These are phyloP conservation scores for Indicator indicator DNA, from an alignment of 2,113 vertebrate genomes.

Conservation along the genomic window DNA sequence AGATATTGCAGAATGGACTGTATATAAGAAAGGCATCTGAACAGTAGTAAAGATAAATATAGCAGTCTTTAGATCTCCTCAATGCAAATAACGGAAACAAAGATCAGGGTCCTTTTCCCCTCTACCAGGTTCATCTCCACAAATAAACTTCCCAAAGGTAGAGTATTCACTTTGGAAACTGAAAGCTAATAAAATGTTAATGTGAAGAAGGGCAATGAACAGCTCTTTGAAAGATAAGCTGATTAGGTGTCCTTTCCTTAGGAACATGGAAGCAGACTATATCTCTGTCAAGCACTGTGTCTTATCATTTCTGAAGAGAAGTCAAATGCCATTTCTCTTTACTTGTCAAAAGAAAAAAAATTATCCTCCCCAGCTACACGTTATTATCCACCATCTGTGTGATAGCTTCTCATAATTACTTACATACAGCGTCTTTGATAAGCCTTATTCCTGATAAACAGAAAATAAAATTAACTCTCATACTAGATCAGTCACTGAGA, in stretches of 20 bases:
- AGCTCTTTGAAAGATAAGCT: conserved; percentile 21
- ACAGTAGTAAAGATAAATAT: not conserved
- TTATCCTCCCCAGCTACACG: conserved; percentile 65
- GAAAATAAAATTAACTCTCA: conserved; percentile 81
- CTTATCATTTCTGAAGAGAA: conserved; percentile 64
- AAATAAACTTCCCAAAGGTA: not conserved
- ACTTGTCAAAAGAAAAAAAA: conserved; percentile 73
- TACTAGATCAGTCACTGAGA: conserved; percentile 66
- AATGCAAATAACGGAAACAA: not conserved
- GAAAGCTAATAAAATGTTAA: conserved; percentile 34
- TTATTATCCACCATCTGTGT: conserved; percentile 77
- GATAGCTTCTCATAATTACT: conserved; percentile 75
- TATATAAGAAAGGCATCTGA: not conserved
- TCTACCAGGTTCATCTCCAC: not conserved
- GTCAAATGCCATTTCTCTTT: conserved; percentile 73
- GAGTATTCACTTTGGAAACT: not conserved
- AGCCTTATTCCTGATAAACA: conserved; percentile 76
- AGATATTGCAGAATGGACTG: not conserved
- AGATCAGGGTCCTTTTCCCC: not conserved
- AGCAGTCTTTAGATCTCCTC: not conserved
- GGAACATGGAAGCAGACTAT: conserved; percentile 40
- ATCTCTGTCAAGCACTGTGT: conserved; percentile 35
- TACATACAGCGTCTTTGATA: conserved; percentile 70
- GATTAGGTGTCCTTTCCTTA: conserved; percentile 48
- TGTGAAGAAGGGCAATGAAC: not conserved